These are phyloP conservation scores for Lepus townsendii DNA, from an alignment of 2,797 vertebrate genomes.

Conservation along the genomic window DNA sequence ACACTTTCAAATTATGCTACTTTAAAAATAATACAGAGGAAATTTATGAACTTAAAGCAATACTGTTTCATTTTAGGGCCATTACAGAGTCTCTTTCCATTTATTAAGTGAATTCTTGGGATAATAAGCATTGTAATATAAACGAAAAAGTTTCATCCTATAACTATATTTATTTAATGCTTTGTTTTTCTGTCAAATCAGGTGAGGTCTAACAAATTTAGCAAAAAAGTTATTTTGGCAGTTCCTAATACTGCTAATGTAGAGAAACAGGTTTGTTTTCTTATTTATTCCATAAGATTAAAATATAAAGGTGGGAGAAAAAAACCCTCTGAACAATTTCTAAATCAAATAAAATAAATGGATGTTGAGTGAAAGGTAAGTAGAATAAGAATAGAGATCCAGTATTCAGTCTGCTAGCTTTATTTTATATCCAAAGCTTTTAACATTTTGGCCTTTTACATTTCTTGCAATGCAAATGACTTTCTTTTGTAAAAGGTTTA, in stretches of 20 bases:
- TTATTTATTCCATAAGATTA: conserved; percentile 65
- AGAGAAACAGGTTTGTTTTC: neutral
- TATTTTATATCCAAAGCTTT: conserved; percentile 55
- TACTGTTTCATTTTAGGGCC: conserved; percentile 21
- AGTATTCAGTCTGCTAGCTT: conserved; percentile 22
- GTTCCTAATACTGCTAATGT: conserved; percentile 28
- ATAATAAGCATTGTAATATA: conserved; percentile 43
- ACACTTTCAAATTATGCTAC: neutral
- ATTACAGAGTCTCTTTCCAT: conserved; percentile 38
- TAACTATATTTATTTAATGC: conserved; percentile 40
- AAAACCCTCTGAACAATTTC: neutral
- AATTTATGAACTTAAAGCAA: conserved; percentile 44
- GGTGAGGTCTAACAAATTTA: conserved; percentile 23
- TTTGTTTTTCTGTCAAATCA: conserved; percentile 55
- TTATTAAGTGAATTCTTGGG: conserved; percentile 51
- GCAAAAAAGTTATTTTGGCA: neutral
- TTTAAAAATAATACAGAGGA: conserved; percentile 36
- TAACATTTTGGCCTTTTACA: conserved; percentile 53
- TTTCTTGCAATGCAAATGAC: conserved; percentile 58
- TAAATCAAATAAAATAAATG: conserved; percentile 25
- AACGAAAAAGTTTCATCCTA: conserved; percentile 45
- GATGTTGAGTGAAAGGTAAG: conserved; percentile 28
- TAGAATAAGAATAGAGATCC: conserved; percentile 47
- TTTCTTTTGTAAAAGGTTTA: conserved; percentile 61
- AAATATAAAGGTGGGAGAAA: neutral